Evolutionary conservation across 2,113 vertebrate genomes (phyloP).

Genomic region (Chloropsis cyanopogon): DNA sequence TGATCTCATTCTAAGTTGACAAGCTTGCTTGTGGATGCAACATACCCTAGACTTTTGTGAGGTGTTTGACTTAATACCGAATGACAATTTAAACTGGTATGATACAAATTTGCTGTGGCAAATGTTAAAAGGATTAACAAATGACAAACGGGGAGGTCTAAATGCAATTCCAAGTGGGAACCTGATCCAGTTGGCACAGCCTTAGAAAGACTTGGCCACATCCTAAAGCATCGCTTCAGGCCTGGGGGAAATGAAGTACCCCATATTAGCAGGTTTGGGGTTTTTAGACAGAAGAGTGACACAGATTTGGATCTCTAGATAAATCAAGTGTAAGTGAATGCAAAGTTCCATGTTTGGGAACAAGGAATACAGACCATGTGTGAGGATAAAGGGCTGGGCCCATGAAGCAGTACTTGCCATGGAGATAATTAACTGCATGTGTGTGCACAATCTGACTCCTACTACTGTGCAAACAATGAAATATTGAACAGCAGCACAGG

Average conservation of each 20-base stretch:
- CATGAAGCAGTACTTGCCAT: not conserved
- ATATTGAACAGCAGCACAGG: not conserved
- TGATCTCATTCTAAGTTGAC: not conserved
- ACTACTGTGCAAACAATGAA: not conserved
- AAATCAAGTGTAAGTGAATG: not conserved
- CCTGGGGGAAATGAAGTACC: rapidly evolving
- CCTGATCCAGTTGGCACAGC: not conserved
- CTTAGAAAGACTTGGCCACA: not conserved
- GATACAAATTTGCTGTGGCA: conserved; percentile 26
- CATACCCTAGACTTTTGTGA: not conserved
- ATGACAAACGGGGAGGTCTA: not conserved
- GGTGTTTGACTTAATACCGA: not conserved
- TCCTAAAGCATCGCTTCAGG: not conserved
- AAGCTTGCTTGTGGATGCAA: not conserved
- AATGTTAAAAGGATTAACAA: conserved; percentile 35
- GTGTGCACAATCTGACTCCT: not conserved
- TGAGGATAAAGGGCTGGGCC: not conserved
- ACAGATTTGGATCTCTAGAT: not conserved
- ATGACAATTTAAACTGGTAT: conserved; percentile 8
- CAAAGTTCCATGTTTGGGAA: not conserved
- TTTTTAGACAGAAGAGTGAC: not conserved
- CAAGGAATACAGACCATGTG: not conserved
- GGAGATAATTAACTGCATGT: not conserved
- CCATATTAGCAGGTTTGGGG: not conserved
- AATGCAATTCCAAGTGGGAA: not conserved